Base-by-base conservation (phyloP, 2,888 invertebrate species). In the Acanthopleura granulata region DNA sequence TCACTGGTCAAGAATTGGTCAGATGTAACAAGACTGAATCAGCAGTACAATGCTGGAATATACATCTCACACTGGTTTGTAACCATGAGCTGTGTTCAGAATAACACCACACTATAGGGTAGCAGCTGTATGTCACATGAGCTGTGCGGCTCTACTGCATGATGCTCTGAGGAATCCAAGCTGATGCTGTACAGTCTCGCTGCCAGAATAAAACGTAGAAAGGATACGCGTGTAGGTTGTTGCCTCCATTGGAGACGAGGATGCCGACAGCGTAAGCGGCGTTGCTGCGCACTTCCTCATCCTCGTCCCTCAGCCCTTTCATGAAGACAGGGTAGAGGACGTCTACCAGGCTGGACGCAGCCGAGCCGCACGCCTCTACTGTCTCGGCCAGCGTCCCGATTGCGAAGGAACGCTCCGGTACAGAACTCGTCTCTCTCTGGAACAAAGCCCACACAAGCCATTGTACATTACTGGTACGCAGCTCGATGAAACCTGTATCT, bases 181-280 rank as follows among this genome's bases (percentile, higher is more conserved):
- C 40, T 40, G n/a, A n/a, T 40, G 69, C 66, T 25, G 74, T 49
- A 62, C 50, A 72, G 72, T 73, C n/a, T 40, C 40, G 40, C 40
- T 40, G 40, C 29, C n/a, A 73, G 4, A 40, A 9, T 40, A 40
- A 40, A 40, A 3, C 29, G 49, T 62, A 70, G 18, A 76, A 86
- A 88, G 87, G 87, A 86, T 88, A 89, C 89, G 79, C 76, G 50
- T 85, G 82, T 74, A 90, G 80, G 30, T 82, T 80, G 61, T 85
- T 83, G 27, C 86, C 94, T 72, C 94, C 93, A 88, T 94, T 92
- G 18, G 94, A 89, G 66, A 93, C 93, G 84, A 95, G 91, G 86
- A 95, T 94, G 3, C 95, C 95, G 72, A 95, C 91, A 25, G 94
- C 95, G 88, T 93, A 95, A 71, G 94, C 93, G 0, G 94, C 92